Percentiles rank a stretch among this genome's conserved stretches.
Evolutionary conservation across 2,888 invertebrate genomes (phyloP).

Genomic region (Trichacis sp.): DNA sequence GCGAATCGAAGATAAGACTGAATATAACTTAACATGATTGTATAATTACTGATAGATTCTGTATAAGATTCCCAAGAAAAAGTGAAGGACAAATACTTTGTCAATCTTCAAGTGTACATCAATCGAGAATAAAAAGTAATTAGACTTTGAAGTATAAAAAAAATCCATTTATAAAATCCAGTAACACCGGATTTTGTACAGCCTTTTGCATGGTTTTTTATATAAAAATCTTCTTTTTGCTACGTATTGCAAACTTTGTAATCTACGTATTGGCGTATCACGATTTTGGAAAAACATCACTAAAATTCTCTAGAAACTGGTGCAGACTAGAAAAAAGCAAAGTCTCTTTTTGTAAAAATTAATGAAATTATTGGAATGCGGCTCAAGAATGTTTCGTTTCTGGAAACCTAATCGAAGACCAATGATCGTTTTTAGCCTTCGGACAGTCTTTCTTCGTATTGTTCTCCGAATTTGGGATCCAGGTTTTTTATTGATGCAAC

Average conservation of each 20-base stretch:
- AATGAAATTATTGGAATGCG: background rate
- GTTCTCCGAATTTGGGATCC: slow-evolving; percentile 80
- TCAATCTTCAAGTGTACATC: too few species aligned
- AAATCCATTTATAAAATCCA: too few species aligned
- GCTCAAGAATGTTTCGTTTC: background rate
- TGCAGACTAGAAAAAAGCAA: slow-evolving; percentile 30
- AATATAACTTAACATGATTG: background rate
- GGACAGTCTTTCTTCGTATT: slow-evolving; percentile 68
- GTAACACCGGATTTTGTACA: too few species aligned
- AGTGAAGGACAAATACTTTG: too few species aligned
- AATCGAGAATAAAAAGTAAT: too few species aligned
- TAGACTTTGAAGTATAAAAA: too few species aligned
- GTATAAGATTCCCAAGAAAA: too few species aligned
- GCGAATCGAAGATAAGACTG: background rate
- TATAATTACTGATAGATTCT: too few species aligned
- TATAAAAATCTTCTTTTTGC: too few species aligned
- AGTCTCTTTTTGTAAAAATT: background rate
- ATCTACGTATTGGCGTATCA: background rate
- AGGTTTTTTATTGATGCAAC: slow-evolving; percentile 78
- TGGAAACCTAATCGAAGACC: background rate
- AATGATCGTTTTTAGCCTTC: slow-evolving; percentile 35
- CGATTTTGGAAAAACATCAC: background rate
- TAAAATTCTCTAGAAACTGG: too few species aligned
- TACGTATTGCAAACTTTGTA: background rate
- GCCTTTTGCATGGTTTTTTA: too few species aligned